Conservation (phyloP, 2,113 vertebrate genomes). For the Pristiophorus japonicus region DNA sequence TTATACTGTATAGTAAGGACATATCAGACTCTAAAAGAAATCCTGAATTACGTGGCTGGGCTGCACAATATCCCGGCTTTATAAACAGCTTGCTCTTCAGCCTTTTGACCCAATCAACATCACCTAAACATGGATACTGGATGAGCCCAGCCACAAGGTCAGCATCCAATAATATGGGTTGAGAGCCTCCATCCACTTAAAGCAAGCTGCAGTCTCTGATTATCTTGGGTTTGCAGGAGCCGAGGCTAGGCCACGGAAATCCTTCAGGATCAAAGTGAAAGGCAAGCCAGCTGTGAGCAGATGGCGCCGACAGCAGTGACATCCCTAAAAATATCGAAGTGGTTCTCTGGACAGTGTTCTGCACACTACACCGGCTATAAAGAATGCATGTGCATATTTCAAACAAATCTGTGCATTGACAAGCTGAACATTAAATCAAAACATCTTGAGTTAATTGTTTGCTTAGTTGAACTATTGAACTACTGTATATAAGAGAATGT, state of each 20-base stretch:
- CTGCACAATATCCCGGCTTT: neutral
- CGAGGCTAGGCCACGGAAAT: neutral
- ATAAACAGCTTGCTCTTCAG: neutral
- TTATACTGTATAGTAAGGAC: too few relatives aligned
- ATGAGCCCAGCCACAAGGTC: neutral
- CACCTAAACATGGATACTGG: neutral
- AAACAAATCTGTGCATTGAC: too few relatives aligned
- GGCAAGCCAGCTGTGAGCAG: conserved; percentile 21
- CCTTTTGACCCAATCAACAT: neutral
- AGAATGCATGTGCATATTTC: neutral
- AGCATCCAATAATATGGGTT: neutral
- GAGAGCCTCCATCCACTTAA: neutral
- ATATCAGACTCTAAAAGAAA: neutral
- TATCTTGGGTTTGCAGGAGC: neutral
- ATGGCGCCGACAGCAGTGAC: neutral
- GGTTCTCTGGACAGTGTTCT: neutral
- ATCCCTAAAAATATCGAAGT: neutral
- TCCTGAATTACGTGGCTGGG: neutral
- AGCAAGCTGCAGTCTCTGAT: neutral
- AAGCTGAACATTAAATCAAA: neutral
- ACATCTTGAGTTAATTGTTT: neutral
- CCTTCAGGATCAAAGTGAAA: conserved; percentile 17
- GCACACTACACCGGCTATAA: neutral
- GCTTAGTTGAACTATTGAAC: neutral
- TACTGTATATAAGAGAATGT: neutral